Base-by-base conservation (phyloP, 2,113 vertebrate species). In the Pelvicachromis taeniatus region DNA sequence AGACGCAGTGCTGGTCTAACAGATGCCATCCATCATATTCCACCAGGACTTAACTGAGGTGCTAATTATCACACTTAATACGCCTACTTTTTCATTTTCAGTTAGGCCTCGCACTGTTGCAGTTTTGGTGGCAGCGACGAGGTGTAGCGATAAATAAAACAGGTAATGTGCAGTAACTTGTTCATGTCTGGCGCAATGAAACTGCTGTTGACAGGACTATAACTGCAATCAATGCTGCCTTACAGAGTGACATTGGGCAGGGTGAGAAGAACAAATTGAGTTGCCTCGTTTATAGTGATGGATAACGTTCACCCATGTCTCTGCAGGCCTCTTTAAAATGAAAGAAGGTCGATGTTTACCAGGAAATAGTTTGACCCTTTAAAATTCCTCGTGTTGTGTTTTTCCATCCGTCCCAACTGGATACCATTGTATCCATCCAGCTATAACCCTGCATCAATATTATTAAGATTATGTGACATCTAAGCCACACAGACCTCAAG, bases 181-280 rank as follows among this genome's bases (percentile, higher is more conserved):
- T 55, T 86, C 7, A 59, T 80, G 56, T 3, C 78, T 52, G 45
- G 38, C 21, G 48, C 50, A 86, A 86, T 81, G 6, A 89, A 83
- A 83, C 26, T 84, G 56, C 19, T 42, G 78, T 82, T 86, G 84
- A 89, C 87, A 82, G 63, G 33, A 86, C 63, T 85, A 77, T 70
- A 77, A 70, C 75, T 79, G 75, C 75, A 82, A 77, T 91, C 83
- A 50, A 54, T 82, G 85, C 26, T 73, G 61, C 61, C 53, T 59
- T n/a, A 58, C 80, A 26, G 58, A 88, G 82, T 84, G 50, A 50
- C 23, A 29, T 12, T 68, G 61, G 68, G 42, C 9, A 54, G 56
- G 26, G 78, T 82, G 56, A 50, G 58, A 73, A 38, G 50, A 77
- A 52, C 77, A 88, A 84, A 87, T 87, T 63, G 59, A 38, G 59